A percentile compares a stretch with the other conserved stretches of the same genome.
These are phyloP conservation scores for Melanostigma gelatinosum DNA, from an alignment of 2,113 vertebrate species.

Conservation along the genomic window DNA sequence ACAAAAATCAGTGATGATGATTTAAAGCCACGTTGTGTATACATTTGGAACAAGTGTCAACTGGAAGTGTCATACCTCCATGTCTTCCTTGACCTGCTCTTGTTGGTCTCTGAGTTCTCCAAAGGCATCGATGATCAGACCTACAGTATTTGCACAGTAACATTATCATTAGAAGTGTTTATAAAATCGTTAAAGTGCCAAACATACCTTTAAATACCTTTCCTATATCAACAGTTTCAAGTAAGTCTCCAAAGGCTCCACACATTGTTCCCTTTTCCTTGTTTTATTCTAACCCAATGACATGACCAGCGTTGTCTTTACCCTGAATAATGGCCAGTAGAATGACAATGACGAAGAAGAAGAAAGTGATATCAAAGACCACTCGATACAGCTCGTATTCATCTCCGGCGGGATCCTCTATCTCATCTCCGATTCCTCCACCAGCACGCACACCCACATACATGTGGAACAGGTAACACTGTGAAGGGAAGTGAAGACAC, in stretches of 20 bases:
- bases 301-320: conserved; percentile 52
- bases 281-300: neutral
- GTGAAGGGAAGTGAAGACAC: neutral
- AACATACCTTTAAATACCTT: neutral
- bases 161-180: neutral
- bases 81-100: conserved; percentile 92
- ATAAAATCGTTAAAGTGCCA: neutral
- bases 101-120: conserved; percentile 91
- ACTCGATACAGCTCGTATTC: conserved; percentile 94
- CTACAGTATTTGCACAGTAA: conserved; percentile 62
- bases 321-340: conserved; percentile 95
- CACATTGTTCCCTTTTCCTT: neutral
- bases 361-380: conserved; percentile 95
- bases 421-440: conserved; percentile 94
- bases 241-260: neutral
- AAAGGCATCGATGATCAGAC: conserved; percentile 91
- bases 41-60: neutral
- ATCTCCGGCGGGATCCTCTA: conserved; percentile 93
- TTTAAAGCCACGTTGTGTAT: neutral
- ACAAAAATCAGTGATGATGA: conserved; percentile 8
- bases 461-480: conserved; percentile 98
- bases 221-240: neutral
- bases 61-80: conserved; percentile 84
- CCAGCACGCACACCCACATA: conserved; percentile 94
- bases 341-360: conserved; percentile 96